Percentiles rank a stretch among this genome's conserved stretches.
Conservation (phyloP, 2,888 invertebrate species). For the Oxytorus armatus region DNA sequence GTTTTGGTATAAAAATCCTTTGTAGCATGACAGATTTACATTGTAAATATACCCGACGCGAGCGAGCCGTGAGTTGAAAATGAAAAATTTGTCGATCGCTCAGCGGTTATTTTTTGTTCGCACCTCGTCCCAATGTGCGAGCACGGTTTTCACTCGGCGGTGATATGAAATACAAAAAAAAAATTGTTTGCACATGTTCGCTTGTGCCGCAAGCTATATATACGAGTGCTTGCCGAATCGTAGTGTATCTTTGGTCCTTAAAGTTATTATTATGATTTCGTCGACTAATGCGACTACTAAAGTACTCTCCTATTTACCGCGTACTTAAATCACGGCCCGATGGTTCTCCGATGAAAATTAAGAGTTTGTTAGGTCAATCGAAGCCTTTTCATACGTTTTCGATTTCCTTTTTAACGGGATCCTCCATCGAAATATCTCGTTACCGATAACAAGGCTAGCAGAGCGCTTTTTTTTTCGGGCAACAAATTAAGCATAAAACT, state of each 20-base stretch:
- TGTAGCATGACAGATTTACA: constrained; percentile 4
- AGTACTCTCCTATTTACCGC: constrained; percentile 54
- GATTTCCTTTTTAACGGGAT: too few species aligned
- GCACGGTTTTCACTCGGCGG: not conserved
- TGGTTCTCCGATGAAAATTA: too few species aligned
- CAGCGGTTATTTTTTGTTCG: constrained; percentile 1
- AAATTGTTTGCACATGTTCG: constrained; percentile 67
- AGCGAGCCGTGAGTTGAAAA: too few species aligned
- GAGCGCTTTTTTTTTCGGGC: too few species aligned
- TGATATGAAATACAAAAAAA: not conserved
- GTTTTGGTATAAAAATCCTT: constrained; percentile 26
- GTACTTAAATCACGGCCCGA: constrained; percentile 44
- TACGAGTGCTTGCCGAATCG: constrained; percentile 76
- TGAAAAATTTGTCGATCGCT: not conserved
- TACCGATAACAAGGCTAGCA: too few species aligned
- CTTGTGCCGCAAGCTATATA: constrained; percentile 75
- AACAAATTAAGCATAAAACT: too few species aligned
- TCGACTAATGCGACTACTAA: constrained; percentile 54
- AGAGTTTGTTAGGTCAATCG: too few species aligned
- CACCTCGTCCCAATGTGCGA: not conserved
- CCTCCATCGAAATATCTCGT: too few species aligned
- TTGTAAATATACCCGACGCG: too few species aligned
- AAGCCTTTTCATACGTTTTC: too few species aligned
- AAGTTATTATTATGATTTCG: constrained; percentile 71
- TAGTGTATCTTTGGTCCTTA: constrained; percentile 83